Evolutionary conservation across 2,113 vertebrate species (phyloP), one percentile per base, ranked within the genome.

Genomic region (Taurulus bubalis): DNA sequence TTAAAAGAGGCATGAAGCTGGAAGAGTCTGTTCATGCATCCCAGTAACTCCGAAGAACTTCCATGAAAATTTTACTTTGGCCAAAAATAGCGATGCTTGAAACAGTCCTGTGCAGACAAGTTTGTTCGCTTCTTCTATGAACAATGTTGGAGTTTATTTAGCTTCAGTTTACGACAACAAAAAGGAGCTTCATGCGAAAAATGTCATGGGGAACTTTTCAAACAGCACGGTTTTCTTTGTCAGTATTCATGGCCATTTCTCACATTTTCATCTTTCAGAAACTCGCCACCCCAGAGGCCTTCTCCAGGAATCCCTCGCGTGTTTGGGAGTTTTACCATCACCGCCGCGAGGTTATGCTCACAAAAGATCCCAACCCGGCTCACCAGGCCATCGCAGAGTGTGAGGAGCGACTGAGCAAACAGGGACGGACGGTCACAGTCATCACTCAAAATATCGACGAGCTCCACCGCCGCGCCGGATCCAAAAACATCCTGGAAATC

Each of bases 251-350:
- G 7, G 24, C 6, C 24, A 10, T 67, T 66, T 56, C 1, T 64
- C 6, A 24, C 1, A 1, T 30, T 24, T 42, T 66, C 22, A 34
- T 68, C 24, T 14, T 69, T 12, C 3, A 97, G 98, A 94, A 96
- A 16, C 86, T 99, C 84, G 98, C 98, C 14, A 98, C 96, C 0
- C 97, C 97, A 0, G 94, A 92, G 55, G 97, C 98, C 73, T 99
- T 99, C 83, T 94, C 96, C 0, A 92, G 94, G 20, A 97, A 98
- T 88, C 97, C 98, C 0, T 98, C 98, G 0, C 95, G 96, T 0
- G 98, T 99, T 2, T 99, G 98, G 98, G 98, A 99, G 74, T 99
- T 99, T 77, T 99, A 99, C 90, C 98, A 99, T 83, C 97, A 99
- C 87, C 96, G 98, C 0, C 96, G 98, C 6, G 97, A 99, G 63